Percentiles rank a stretch among this genome's conserved stretches.
Conservation (phyloP, 2,888 invertebrate species). For the Dendrolimus houi region DNA sequence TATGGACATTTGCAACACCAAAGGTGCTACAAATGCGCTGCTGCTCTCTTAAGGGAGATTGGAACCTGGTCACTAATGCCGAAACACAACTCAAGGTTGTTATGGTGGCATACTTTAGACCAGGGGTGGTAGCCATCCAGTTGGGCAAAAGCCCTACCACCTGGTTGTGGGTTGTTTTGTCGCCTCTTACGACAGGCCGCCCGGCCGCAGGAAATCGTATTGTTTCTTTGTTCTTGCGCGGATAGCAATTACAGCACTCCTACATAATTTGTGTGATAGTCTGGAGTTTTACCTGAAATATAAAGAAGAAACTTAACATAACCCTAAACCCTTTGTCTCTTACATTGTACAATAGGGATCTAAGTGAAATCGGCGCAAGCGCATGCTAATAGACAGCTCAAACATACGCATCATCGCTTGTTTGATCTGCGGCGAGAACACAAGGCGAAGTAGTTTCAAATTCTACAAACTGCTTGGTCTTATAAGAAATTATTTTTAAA, state of each 20-base stretch:
- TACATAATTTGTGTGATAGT: too few relatives aligned
- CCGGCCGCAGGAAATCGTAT: not conserved
- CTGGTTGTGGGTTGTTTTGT: not conserved
- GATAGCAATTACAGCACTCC: too few relatives aligned
- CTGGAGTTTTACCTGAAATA: too few relatives aligned
- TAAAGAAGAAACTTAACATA: not conserved
- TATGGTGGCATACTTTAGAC: not conserved
- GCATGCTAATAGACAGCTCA: slow-evolving; percentile 14
- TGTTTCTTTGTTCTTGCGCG: not conserved
- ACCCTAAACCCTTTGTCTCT: not conserved
- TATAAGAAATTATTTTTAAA: too few relatives aligned
- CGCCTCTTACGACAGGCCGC: not conserved
- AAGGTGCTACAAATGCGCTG: not conserved
- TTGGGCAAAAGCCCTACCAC: not conserved
- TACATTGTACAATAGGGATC: not conserved
- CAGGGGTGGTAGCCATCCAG: not conserved
- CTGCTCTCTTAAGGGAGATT: not conserved
- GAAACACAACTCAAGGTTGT: not conserved
- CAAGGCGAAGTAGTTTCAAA: not conserved
- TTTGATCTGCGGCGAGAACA: not conserved
- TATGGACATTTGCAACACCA: not conserved
- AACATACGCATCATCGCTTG: slow-evolving; percentile 5
- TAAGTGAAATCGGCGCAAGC: not conserved
- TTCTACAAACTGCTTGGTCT: too few relatives aligned
- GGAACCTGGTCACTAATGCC: not conserved